A percentile compares a stretch with the other conserved stretches of the same genome.
Evolutionary conservation across 2,113 vertebrate species (phyloP).

Genomic region (Embiotoca jacksoni): DNA sequence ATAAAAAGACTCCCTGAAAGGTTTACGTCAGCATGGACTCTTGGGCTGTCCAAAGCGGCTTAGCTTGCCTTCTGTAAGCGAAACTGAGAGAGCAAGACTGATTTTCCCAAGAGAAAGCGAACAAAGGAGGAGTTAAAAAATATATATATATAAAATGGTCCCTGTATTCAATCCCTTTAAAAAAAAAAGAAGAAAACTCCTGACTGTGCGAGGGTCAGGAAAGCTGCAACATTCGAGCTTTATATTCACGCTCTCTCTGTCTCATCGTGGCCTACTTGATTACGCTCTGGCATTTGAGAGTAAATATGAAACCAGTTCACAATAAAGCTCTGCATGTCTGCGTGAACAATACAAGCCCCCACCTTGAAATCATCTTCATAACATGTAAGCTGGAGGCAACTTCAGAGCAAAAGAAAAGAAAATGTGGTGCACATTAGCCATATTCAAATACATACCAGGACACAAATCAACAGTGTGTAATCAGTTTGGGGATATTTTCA

Average conservation of each 20-base stretch:
- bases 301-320: constrained; percentile 8
- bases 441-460: too few species aligned
- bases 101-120: constrained; percentile 41
- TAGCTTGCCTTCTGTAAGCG: constrained; percentile 39
- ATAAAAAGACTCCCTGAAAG: constrained; percentile 66
- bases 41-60: constrained; percentile 56
- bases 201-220: neutral
- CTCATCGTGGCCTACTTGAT: constrained; percentile 18
- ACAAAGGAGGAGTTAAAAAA: constrained; percentile 40
- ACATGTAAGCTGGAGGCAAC: too few species aligned
- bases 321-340: constrained; percentile 6
- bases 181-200: constrained; percentile 2
- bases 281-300: neutral
- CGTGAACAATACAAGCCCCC: neutral
- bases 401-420: too few species aligned
- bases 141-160: neutral
- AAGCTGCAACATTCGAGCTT: constrained; percentile 19
- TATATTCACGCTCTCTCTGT: neutral
- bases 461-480: neutral
- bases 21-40: constrained; percentile 61
- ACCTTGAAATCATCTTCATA: too few species aligned
- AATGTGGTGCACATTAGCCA: too few species aligned
- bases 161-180: constrained; percentile 5
- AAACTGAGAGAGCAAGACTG: constrained; percentile 27
- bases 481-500: constrained; percentile 13